Evolutionary conservation across 2,888 invertebrate genomes (phyloP).

Genomic region (Criorhina ranunculi): DNA sequence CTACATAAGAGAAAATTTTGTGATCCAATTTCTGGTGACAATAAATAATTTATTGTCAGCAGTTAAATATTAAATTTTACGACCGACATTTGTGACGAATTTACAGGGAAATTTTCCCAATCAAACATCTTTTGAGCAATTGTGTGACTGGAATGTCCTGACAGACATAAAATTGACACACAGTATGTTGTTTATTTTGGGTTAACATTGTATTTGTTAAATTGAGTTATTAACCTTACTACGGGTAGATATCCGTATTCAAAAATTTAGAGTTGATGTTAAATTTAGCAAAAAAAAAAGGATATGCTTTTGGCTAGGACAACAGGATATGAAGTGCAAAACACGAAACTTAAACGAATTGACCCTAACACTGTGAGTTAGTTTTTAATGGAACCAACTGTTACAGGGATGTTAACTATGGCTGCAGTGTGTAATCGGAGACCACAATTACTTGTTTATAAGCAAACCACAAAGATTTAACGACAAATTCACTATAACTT

Average conservation of each 20-base stretch:
- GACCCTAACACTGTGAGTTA: too few relatives aligned
- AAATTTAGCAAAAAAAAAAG: too few relatives aligned
- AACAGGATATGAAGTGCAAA: too few relatives aligned
- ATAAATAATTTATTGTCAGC: slow-evolving; percentile 55
- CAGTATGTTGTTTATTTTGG: slow-evolving; percentile 1
- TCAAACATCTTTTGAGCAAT: slow-evolving; percentile 35
- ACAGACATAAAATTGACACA: slow-evolving; percentile 37
- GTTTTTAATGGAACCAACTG: too few relatives aligned
- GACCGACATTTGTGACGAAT: slow-evolving; percentile 26
- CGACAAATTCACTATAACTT: too few relatives aligned
- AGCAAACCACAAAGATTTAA: too few relatives aligned
- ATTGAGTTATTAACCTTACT: slow-evolving; percentile 25
- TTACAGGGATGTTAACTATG: too few relatives aligned
- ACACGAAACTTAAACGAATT: too few relatives aligned
- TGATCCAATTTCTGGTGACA: slow-evolving; percentile 58
- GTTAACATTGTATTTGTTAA: background rate
- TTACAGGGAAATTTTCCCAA: slow-evolving; percentile 43
- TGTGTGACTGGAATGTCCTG: slow-evolving; percentile 38
- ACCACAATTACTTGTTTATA: too few relatives aligned
- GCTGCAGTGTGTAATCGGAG: too few relatives aligned
- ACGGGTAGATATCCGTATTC: too few relatives aligned
- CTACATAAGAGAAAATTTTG: slow-evolving; percentile 5
- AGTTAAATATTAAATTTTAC: slow-evolving; percentile 57
- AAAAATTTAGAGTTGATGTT: background rate
- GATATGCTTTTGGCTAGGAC: too few relatives aligned